Percentiles rank a stretch among this genome's conserved stretches.
phyloP scores from a whole-genome alignment of 2,888 invertebrate species.

The Cinara cedri region DNA sequence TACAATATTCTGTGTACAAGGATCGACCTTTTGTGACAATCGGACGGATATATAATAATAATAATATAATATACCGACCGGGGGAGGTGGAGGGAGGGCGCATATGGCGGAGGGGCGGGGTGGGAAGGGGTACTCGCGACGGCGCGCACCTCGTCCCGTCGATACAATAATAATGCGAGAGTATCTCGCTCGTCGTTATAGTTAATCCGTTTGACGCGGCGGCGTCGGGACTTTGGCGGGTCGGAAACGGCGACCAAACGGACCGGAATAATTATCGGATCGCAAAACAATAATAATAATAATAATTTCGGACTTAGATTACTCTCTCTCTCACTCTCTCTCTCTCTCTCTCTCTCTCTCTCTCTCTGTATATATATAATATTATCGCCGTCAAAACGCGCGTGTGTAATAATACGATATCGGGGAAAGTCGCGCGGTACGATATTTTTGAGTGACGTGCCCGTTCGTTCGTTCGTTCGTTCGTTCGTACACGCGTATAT shows the following conservation, averaged over 20 bases:
- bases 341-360: too few relatives aligned
- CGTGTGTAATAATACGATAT: too few relatives aligned
- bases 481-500: not conserved
- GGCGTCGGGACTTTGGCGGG: not conserved
- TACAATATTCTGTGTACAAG: conserved; percentile 2
- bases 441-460: conserved; percentile 43
- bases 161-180: not conserved
- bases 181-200: conserved; percentile 12
- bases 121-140: too few relatives aligned
- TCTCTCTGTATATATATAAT: too few relatives aligned
- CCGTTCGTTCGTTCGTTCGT: not conserved
- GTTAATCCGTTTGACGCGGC: conserved; percentile 42
- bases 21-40: conserved; percentile 52
- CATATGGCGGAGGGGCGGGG: too few relatives aligned
- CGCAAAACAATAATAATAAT: conserved; percentile 17
- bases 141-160: not conserved
- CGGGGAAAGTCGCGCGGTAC: not conserved
- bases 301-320: conserved; percentile 38
- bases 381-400: too few relatives aligned
- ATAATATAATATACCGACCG: not conserved
- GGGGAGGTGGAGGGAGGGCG: too few relatives aligned
- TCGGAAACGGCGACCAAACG: conserved; percentile 1
- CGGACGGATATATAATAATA: conserved; percentile 13
- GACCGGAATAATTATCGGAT: conserved; percentile 30
- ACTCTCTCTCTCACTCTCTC: not conserved